Base-by-base conservation (phyloP, 2,797 vertebrate genomes). In the Microhierax caerulescens region DNA sequence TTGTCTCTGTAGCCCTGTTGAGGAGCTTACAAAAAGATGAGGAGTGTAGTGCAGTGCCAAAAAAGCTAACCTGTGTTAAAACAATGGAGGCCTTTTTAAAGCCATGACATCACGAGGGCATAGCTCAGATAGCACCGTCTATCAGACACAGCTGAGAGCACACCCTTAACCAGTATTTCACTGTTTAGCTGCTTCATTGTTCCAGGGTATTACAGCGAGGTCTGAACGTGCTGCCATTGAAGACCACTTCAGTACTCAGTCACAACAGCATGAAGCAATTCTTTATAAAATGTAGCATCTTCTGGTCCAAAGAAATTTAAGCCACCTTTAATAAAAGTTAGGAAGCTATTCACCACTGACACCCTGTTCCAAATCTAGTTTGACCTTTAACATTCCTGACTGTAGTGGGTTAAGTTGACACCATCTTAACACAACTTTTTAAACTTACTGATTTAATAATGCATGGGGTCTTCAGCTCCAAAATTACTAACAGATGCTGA, bases 401-500 rank as follows among this genome's bases (percentile, higher is more conserved):
- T 82, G 11, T 53, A 92, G 61, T 18, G 24, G 57, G 81, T 92
- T 95, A 94, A 91, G 89, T 91, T 97, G 97, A 96, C 89, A 87
- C 25, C 69, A 80, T 85, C 77, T 97, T 95, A 91, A 96, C 68
- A 80, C 12, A 77, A 84, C 94, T 96, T 88, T 68, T 96, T 86
- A 84, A 96, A 96, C 70, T 93, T 82, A 68, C 85, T 93, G 83
- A 95, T 97, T 97, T 97, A 96, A 97, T 97, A 97, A 97, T 92
- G 80, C 56, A 86, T 74, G 79, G 94, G 96, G 93, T 96, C 95
- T 97, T 97, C 86, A 82, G 47, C 73, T 97, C 76, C 88, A 96
- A 97, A 97, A 98, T 97, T 83, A 94, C 76, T 81, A 98, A 96
- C 97, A 98, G 97, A 98, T 98, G 97, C 94, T 92, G 88, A 97